Evolutionary conservation across 2,113 vertebrate species (phyloP), one percentile per base, ranked within the genome.

Genomic region (Solea solea): DNA sequence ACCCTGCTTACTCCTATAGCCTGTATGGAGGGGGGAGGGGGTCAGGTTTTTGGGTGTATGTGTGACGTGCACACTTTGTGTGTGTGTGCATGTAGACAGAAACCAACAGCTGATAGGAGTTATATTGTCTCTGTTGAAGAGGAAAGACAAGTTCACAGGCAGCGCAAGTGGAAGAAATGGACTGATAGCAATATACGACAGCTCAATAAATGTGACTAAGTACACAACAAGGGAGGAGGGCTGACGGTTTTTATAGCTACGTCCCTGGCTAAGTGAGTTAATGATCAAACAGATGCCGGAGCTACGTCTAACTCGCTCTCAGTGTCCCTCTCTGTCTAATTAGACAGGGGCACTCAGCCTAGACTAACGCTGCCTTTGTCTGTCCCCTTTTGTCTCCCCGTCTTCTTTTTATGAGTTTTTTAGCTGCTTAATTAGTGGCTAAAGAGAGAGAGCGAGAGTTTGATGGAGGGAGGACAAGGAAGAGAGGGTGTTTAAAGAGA

Each of bases 351-450:
- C 78, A 88, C 78, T 88, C 84, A 85, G 74, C 81, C 86, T 40
- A 84, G 72, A 87, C 88, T 91, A 86, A 92, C 83, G 73, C 68
- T 12, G 72, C 84, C 76, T 84, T 88, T 85, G 78, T 84, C 68
- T 71, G 52, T 62, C 69, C 60, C 69, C 64, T 62, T 82, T 82
- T 86, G 63, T 75, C 51, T 64, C 65, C 49, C 51, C 44, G 44
- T 56, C 63, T 66, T 63, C 40, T 74, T 80, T 88, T 88, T 72
- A 76, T 25, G 58, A 75, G 74, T 55, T 54, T 61, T 76, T 87
- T 78, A 66, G 64, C 65, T 75, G 69, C 76, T 86, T 90, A 88
- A 91, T 91, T 86, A 81, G 83, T 62, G 74, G 50, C 60, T 48
- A 45, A 65, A 78, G 28, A 59, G 69, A 74, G 45, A 14, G 7